Base-by-base conservation (phyloP, 35 echinoderm and acorn worm genomes). In the Strongylocentrotus purpuratus region DNA sequence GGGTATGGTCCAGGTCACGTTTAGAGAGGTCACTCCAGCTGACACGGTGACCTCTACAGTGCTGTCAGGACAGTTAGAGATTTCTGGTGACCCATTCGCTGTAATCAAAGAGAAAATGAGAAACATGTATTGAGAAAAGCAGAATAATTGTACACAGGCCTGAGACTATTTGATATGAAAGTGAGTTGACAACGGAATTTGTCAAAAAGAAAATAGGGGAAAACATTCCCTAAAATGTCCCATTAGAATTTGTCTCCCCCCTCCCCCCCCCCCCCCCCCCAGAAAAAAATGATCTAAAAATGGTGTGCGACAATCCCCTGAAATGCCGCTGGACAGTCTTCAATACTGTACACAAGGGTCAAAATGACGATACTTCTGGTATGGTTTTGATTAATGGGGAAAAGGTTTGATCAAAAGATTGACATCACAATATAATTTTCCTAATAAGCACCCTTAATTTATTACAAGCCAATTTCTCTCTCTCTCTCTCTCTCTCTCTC, bases 21-120 rank as follows among this genome's bases (percentile, higher is more conserved):
- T 47, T 11, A 22, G 13, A 93, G 45, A 48, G 48, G 91, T 93
- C 48, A 58, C 91, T 48, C 91, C 91, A 10, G 45, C 91, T 13
- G 91, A 20, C 48, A 58, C 91, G 2, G n/a, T 46, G 33, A 55
- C 91, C 87, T 18, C 45, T 47, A 50, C 4, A 5, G 32, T 31
- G 48, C 48, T 93, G 18, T 31, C 45, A 32, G 91, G 91, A 93
- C 91, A 93, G 91, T 93, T 28, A n/a, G 91, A 50, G 46, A 93
- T 93, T 14, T 32, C 31, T 28, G 91, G 91, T 31, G 91, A 47
- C 11, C 46, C 48, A 93, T 93, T 47, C 0, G 47, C 91, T 93
- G 91, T 10, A 78, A 12, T 59, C 17, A 17, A n/a, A 78, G 65
- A 46, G 32, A 89, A 45, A 89, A 89, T 89, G 45, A 15, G n/a